Evolutionary conservation across 2,888 invertebrate species (phyloP).

Genomic region (Pseudococcus viburni): DNA sequence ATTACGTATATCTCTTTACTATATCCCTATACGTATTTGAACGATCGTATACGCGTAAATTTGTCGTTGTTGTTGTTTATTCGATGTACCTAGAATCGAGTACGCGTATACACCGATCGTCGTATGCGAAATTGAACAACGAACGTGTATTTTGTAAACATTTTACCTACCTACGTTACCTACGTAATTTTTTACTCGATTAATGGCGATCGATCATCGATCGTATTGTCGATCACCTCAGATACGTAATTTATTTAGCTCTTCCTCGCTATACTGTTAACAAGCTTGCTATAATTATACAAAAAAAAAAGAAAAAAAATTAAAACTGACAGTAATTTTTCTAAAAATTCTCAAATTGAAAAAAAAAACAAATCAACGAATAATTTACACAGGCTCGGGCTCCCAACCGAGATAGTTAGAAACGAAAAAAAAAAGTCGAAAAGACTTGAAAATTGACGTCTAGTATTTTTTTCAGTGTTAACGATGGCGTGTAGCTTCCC

Average conservation of each 20-base stretch:
- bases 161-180: not conserved
- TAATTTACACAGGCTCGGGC: not conserved
- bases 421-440: not conserved
- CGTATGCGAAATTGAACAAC: not conserved
- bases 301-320: not conserved
- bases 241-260: not conserved
- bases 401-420: not conserved
- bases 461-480: slow-evolving; percentile 58
- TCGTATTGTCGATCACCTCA: not conserved
- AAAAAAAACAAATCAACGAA: not conserved
- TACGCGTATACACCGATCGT: not conserved
- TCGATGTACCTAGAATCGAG: not conserved
- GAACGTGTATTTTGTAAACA: not conserved
- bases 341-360: not conserved
- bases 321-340: not conserved
- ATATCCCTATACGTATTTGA: not conserved
- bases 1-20: not conserved
- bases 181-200: not conserved
- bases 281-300: slow-evolving; percentile 2
- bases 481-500: slow-evolving; percentile 59
- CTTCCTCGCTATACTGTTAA: slow-evolving; percentile 31
- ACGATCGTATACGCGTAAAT: slow-evolving; percentile 7
- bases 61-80: not conserved
- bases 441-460: not conserved
- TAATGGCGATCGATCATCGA: not conserved